Evolutionary conservation across 2,113 vertebrate genomes (phyloP), one percentile per base, ranked within the genome.

Genomic region (Sphyrna mokarran): DNA sequence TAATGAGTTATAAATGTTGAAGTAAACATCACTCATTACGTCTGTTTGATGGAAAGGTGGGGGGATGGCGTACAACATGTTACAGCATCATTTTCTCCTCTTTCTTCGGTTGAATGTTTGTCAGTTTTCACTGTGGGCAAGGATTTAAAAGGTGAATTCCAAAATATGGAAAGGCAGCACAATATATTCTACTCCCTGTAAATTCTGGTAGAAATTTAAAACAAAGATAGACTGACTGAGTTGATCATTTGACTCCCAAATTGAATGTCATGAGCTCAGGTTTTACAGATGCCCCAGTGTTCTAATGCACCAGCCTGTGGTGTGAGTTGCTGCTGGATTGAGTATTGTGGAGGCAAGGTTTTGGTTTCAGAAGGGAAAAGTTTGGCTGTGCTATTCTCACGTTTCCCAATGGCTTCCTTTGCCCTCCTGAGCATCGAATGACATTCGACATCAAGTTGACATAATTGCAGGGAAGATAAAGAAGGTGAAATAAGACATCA

Each of bases 1-100:
- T 93, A 93, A 90, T 58, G 29, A 16, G 33, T 90, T 90, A 90
- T 90, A 61, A 61, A 63, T 90, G 48, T 33, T 61, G 87, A 90
- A 90, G 54, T 61, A 61, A 63, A 66, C 16, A 66, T 93, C 26
- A 29, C 14, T 58, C 29, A 66, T 66, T 91, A 91, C 33, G 13
- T 93, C 61, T 37, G 8, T 9, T 37, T 93, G 37, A 68, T 40
- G 9, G 61, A 66, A 9, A 68, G 16, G 14, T n/a, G n/a, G 37
- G 48, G 61, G 14, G 61, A 22, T 66, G 33, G 29, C 16, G n/a
- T 66, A n/a, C 54, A 61, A 33, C 11, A 63, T 33, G 1, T 14
- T 58, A 43, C 48, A 58, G 3, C 86, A 58, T 89, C 33, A 10
- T 76, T 33, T 76, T 33, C 72, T 61, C 54, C 29, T 90, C 87